Conservation (phyloP, 2,113 vertebrate species). For the Nerophis lumbriciformis region DNA sequence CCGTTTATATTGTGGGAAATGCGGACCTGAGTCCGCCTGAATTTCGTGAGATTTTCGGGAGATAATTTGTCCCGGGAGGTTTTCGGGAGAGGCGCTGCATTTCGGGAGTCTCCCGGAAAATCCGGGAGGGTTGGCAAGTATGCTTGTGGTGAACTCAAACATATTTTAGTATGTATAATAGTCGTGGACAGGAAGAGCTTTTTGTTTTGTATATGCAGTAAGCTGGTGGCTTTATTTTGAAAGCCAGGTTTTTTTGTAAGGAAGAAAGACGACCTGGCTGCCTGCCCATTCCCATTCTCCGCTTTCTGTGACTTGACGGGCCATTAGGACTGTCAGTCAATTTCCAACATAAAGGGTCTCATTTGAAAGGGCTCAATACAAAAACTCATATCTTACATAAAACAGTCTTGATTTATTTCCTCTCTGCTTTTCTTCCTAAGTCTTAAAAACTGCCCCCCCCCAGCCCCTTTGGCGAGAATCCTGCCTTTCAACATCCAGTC, state of each 20-base stretch:
- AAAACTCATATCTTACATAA: slow-evolving; percentile 75
- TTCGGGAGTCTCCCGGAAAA: no score
- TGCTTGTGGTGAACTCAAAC: slow-evolving; percentile 41
- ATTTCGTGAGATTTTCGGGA: no score
- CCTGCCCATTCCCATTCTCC: slow-evolving; percentile 73
- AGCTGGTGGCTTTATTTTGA: slow-evolving; percentile 74
- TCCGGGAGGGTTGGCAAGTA: no score
- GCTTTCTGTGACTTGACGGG: slow-evolving; percentile 66
- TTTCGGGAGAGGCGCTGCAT: no score
- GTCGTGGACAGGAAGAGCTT: slow-evolving; percentile 76
- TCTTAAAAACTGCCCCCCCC: not conserved
- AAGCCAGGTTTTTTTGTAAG: slow-evolving; percentile 49
- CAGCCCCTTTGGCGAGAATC: slow-evolving; percentile 47
- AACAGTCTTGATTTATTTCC: slow-evolving; percentile 75
- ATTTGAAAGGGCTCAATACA: slow-evolving; percentile 76
- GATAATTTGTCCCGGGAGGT: no score
- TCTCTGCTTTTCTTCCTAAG: slow-evolving; percentile 47
- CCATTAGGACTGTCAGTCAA: slow-evolving; percentile 81
- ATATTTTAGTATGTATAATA: slow-evolving; percentile 46
- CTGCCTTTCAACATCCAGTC: slow-evolving; percentile 61
- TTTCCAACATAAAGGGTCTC: slow-evolving; percentile 67
- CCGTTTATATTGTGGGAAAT: no score
- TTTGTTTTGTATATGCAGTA: slow-evolving; percentile 74
- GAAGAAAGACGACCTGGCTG: slow-evolving; percentile 62
- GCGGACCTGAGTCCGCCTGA: no score